Percentiles rank a stretch among this genome's conserved stretches.
Evolutionary conservation across 2,113 vertebrate species (phyloP).

Genomic region (Xiphophorus maculatus): DNA sequence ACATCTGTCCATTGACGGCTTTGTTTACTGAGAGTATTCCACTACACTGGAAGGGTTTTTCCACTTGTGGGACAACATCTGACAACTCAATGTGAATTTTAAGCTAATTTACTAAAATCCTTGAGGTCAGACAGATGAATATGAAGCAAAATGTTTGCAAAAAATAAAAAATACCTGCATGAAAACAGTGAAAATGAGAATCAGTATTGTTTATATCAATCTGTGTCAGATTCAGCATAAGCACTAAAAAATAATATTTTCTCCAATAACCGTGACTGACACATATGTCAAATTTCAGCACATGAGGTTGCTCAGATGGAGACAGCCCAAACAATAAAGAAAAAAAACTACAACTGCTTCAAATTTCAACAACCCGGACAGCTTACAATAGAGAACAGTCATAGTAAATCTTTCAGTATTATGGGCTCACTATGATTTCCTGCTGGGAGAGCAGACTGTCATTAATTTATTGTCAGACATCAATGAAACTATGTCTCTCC

Average conservation of each 20-base stretch:
- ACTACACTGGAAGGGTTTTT: slow-evolving; percentile 26
- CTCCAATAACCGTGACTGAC: not conserved
- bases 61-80: slow-evolving; percentile 19
- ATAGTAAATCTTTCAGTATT: slow-evolving; percentile 57
- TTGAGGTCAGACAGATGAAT: not conserved
- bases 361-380: slow-evolving; percentile 43
- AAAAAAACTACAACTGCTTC: slow-evolving; percentile 39
- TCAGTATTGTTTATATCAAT: not conserved
- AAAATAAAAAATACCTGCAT: not conserved
- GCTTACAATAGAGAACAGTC: slow-evolving; percentile 34
- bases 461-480: slow-evolving; percentile 63
- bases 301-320: slow-evolving; percentile 24
- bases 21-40: slow-evolving; percentile 39
- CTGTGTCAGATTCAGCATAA: not conserved
- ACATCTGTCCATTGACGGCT: slow-evolving; percentile 27
- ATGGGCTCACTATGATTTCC: slow-evolving; percentile 49
- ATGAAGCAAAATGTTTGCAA: not conserved
- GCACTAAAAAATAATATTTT: slow-evolving; percentile 4
- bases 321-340: not conserved
- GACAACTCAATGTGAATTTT: slow-evolving; percentile 26
- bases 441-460: slow-evolving; percentile 48
- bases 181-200: not conserved
- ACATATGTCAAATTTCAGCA: slow-evolving; percentile 44
- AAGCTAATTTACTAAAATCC: slow-evolving; percentile 29
- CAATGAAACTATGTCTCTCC: slow-evolving; percentile 57